Evolutionary conservation across 2,797 vertebrate species (phyloP).

Genomic region (Diplodus sargus): DNA sequence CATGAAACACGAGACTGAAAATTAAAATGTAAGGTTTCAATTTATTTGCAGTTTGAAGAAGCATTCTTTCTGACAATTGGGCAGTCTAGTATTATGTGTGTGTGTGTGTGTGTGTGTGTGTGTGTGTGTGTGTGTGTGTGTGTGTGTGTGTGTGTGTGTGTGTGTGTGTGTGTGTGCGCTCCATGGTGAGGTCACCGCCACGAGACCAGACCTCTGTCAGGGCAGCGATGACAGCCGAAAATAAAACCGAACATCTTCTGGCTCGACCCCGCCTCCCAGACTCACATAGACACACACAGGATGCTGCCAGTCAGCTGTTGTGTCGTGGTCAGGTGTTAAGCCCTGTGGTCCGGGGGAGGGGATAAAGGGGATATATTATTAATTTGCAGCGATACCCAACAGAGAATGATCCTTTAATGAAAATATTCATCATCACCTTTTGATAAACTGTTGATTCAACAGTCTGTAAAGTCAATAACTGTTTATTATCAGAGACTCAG

Average conservation of each 20-base stretch:
- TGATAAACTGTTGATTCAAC: conserved; percentile 86
- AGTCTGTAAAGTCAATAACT: conserved; percentile 45
- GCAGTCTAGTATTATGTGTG: background rate
- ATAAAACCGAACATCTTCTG: conserved; percentile 59
- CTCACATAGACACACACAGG: conserved; percentile 26
- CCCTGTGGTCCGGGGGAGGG: conserved; percentile 57
- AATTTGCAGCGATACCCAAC: conserved; percentile 67
- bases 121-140: conserved; percentile 2
- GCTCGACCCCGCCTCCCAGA: conserved; percentile 6
- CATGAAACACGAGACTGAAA: no score
- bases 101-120: conserved; percentile 3
- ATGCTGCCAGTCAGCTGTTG: conserved; percentile 70
- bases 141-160: conserved; percentile 1
- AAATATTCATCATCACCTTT: conserved; percentile 80
- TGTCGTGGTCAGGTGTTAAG: conserved; percentile 62
- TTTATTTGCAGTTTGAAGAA: no score
- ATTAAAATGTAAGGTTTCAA: no score
- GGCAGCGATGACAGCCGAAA: conserved; percentile 66
- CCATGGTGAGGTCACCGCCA: conserved; percentile 41
- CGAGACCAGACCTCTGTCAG: conserved; percentile 37
- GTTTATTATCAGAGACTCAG: conserved; percentile 42
- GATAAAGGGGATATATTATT: conserved; percentile 71
- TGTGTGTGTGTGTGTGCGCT: background rate
- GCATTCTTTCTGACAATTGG: no score
- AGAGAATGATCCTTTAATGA: conserved; percentile 67